Evolutionary conservation across 92 coral and sea anemone species (phyloP).

Genomic region (Siderastrea siderea): DNA sequence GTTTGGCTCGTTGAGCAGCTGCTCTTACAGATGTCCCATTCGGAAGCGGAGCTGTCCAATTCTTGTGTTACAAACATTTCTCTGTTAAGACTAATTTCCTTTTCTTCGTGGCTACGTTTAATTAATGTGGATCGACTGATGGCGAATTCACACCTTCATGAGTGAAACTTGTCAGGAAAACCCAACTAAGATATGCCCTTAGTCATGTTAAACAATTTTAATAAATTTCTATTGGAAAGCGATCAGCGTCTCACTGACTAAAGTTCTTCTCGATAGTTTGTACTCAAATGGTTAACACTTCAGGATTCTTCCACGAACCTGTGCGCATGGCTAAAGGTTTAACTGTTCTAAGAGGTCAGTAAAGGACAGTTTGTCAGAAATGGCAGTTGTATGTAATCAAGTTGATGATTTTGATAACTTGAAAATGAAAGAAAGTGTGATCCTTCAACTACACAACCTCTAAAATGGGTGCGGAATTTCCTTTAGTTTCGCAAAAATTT

Average conservation of each 20-base stretch:
- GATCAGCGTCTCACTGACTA: background rate
- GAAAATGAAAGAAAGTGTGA: background rate
- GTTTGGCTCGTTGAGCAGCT: background rate
- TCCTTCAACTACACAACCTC: background rate
- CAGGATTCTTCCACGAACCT: background rate
- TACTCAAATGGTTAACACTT: background rate
- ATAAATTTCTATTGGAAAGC: background rate
- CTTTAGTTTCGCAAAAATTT: background rate
- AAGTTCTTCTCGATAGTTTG: background rate
- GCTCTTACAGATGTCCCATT: background rate
- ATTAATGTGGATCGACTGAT: background rate
- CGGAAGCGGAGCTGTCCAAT: constrained; percentile 33
- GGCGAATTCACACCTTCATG: background rate
- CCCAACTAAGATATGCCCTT: background rate
- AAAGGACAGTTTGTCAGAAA: background rate
- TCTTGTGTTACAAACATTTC: constrained; percentile 26
- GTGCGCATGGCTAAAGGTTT: background rate
- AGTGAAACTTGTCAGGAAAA: background rate
- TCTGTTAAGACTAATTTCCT: constrained; percentile 32
- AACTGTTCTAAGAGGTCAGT: background rate
- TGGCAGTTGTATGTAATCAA: background rate
- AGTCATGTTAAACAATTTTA: background rate
- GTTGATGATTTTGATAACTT: background rate
- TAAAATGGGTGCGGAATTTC: background rate
- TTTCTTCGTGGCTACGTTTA: constrained; percentile 2